phyloP scores from a whole-genome alignment of 2,888 invertebrate species.

The Erebia epiphron region DNA sequence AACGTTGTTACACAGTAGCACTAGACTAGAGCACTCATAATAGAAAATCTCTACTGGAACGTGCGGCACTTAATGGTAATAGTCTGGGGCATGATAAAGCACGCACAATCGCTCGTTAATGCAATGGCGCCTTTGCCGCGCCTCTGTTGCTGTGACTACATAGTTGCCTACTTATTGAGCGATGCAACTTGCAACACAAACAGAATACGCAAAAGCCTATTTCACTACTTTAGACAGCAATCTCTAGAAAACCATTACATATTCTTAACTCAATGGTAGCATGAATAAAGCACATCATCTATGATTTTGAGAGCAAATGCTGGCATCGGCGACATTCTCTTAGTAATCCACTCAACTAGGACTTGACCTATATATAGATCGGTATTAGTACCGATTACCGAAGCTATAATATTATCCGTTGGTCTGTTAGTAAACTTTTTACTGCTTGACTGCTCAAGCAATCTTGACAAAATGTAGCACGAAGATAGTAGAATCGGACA shows the following conservation, averaged over 20 bases:
- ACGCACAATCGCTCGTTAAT: constrained; percentile 66
- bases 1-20: constrained; percentile 23
- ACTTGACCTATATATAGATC: too few species aligned
- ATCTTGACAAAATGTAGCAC: too few species aligned
- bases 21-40: constrained; percentile 41
- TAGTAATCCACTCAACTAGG: too few species aligned
- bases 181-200: constrained; percentile 12
- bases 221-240: neutral
- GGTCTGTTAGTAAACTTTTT: too few species aligned
- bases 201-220: neutral
- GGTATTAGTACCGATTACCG: too few species aligned
- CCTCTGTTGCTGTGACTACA: constrained; percentile 21
- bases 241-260: neutral
- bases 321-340: too few species aligned
- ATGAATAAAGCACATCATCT: too few species aligned
- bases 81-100: constrained; percentile 65
- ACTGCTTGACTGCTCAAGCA: too few species aligned
- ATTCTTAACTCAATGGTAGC: too few species aligned
- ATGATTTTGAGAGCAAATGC: too few species aligned
- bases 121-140: constrained; percentile 12
- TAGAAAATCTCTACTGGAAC: constrained; percentile 54
- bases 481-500: too few species aligned
- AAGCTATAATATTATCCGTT: too few species aligned
- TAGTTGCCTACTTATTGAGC: constrained; percentile 21
- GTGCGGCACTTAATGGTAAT: constrained; percentile 64